Evolutionary conservation across 2,888 invertebrate genomes (phyloP).

Genomic region (Idaea dimidiata): DNA sequence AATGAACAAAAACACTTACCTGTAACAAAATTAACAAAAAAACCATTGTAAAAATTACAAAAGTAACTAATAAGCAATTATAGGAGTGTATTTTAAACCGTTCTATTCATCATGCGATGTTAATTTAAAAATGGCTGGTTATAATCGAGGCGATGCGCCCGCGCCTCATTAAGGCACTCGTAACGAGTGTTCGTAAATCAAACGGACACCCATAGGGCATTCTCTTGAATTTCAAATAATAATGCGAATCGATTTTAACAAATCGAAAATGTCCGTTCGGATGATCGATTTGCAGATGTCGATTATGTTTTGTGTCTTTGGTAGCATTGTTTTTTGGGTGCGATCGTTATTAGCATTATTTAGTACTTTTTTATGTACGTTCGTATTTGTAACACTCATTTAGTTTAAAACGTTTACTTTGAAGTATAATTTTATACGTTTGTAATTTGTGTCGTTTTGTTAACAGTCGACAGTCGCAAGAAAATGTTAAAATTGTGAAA

Average conservation of each 20-base stretch:
- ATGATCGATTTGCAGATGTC: slow-evolving; percentile 56
- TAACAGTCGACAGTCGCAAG: neutral
- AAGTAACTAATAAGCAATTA: slow-evolving; percentile 38
- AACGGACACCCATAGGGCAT: slow-evolving; percentile 68
- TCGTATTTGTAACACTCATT: neutral
- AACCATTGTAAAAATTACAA: slow-evolving; percentile 29
- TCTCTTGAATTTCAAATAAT: slow-evolving; percentile 54
- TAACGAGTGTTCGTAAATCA: slow-evolving; percentile 75
- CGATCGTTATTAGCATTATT: neutral
- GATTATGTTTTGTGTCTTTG: neutral
- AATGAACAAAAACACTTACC: neutral
- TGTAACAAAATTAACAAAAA: slow-evolving; percentile 19
- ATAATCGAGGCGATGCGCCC: slow-evolving; percentile 56
- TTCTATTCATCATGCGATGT: slow-evolving; percentile 54
- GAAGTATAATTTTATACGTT: neutral
- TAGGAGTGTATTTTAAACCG: slow-evolving; percentile 29
- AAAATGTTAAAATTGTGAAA: slow-evolving; percentile 1
- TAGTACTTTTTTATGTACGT: neutral
- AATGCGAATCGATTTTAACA: slow-evolving; percentile 37
- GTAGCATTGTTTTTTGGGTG: neutral
- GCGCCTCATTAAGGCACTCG: slow-evolving; percentile 71
- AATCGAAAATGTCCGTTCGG: slow-evolving; percentile 45
- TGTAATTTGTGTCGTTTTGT: neutral
- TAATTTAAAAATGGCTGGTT: slow-evolving; percentile 63
- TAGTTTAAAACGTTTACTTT: neutral